Conservation (phyloP, 2,888 invertebrate species). For the Endotricha flammealis region DNA sequence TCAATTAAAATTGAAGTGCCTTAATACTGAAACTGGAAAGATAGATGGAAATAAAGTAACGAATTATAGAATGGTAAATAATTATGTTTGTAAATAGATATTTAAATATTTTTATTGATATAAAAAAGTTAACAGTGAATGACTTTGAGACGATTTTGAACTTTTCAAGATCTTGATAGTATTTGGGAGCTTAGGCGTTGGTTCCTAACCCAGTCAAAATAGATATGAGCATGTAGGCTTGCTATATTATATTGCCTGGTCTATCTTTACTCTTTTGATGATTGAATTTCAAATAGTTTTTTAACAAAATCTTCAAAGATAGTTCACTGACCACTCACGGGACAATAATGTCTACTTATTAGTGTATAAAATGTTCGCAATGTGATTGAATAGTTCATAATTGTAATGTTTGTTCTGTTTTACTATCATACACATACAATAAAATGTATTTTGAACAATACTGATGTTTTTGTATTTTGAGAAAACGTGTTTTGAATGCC, state of each 20-base stretch:
- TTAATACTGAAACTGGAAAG: constrained; percentile 15
- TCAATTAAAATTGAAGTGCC: constrained; percentile 25
- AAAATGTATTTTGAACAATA: constrained; percentile 36
- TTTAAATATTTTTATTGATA: too few species aligned
- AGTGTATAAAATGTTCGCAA: constrained; percentile 22
- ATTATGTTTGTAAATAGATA: too few species aligned
- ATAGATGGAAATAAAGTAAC: constrained; percentile 1
- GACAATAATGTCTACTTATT: constrained; percentile 6
- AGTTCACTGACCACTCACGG: neutral
- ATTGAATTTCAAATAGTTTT: neutral
- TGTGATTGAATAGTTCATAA: constrained; percentile 35
- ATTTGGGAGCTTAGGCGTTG: too few species aligned
- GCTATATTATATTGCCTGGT: too few species aligned
- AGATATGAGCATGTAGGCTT: too few species aligned
- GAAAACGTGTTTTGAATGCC: too few species aligned
- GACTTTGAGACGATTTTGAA: neutral
- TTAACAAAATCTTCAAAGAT: neutral
- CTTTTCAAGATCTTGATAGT: neutral
- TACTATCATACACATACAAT: constrained; percentile 33
- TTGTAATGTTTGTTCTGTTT: constrained; percentile 41
- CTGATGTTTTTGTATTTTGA: neutral
- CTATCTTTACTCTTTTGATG: neutral
- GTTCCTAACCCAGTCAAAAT: too few species aligned
- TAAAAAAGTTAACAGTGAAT: neutral
- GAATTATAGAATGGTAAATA: constrained; percentile 2